phyloP scores from a whole-genome alignment of 1,140 invertebrate species.

The Trinorchestia longiramus region DNA sequence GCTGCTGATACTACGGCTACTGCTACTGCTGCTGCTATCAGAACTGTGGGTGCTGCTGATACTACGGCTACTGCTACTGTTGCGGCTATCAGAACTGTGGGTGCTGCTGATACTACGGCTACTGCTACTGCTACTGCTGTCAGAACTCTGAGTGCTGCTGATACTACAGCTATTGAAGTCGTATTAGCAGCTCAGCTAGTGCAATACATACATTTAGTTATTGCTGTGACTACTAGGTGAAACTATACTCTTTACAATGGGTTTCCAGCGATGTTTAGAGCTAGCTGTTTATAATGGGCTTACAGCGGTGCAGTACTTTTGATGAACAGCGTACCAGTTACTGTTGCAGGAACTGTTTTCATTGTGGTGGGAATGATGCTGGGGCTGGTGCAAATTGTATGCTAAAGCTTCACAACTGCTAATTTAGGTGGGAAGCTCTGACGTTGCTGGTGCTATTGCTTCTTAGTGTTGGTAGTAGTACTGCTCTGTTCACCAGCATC shows the following conservation, averaged over 20 bases:
- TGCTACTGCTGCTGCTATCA: neutral
- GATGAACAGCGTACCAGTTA: neutral
- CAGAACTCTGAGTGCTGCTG: too few relatives aligned
- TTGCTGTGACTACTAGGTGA: neutral
- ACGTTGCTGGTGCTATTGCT: neutral
- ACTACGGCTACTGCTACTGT: neutral
- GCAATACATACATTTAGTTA: neutral
- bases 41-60: too few relatives aligned
- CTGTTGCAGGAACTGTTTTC: neutral
- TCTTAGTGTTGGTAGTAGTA: neutral
- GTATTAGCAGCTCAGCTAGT: neutral
- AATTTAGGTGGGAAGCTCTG: neutral
- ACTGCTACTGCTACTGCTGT: neutral
- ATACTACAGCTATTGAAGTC: neutral
- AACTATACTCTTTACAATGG: too few relatives aligned
- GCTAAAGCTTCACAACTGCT: neutral
- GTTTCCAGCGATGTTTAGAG: too few relatives aligned
- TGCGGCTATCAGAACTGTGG: neutral
- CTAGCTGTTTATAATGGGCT: neutral
- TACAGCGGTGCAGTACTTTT: neutral
- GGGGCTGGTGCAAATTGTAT: neutral
- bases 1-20: too few relatives aligned
- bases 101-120: neutral
- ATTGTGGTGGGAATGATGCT: neutral
- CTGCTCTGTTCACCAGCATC: too few relatives aligned